Conservation (phyloP, 2,888 invertebrate species). For the Tholera decimalis region DNA sequence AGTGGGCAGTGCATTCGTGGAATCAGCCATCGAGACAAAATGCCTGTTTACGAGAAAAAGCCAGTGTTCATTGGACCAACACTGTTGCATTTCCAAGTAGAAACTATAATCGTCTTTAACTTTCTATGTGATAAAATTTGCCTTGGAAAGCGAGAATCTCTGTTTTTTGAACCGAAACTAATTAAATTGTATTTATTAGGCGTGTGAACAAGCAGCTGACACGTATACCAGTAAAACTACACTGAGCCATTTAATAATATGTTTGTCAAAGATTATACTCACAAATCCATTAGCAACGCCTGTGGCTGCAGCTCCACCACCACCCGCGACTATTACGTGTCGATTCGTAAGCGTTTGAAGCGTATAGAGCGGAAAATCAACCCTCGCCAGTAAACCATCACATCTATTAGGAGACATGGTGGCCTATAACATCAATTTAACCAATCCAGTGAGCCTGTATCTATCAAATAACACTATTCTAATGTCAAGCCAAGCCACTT, state of each 20-base stretch:
- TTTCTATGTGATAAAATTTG: slow-evolving; percentile 32
- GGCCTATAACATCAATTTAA: slow-evolving; percentile 78
- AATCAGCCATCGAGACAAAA: slow-evolving; percentile 13
- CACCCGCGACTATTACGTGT: slow-evolving; percentile 98
- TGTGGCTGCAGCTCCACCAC: slow-evolving; percentile 99
- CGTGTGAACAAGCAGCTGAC: slow-evolving; percentile 71
- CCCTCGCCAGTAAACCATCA: slow-evolving; percentile 95
- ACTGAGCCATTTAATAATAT: slow-evolving; percentile 42
- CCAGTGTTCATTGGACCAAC: slow-evolving; percentile 31
- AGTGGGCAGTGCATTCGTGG: slow-evolving; percentile 4
- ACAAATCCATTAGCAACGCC: slow-evolving; percentile 99
- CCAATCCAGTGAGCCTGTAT: slow-evolving; percentile 67
- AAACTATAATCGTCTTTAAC: slow-evolving; percentile 22
- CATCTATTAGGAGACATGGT: slow-evolving; percentile 89
- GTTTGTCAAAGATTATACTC: slow-evolving; percentile 84
- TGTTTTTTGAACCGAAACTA: slow-evolving; percentile 23
- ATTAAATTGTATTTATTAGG: slow-evolving; percentile 56
- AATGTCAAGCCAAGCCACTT: slow-evolving; percentile 73
- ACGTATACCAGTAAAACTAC: slow-evolving; percentile 70
- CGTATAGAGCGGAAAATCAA: slow-evolving; percentile 98
- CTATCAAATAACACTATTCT: slow-evolving; percentile 72
- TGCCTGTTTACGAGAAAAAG: slow-evolving; percentile 17
- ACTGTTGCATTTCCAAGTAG: slow-evolving; percentile 14
- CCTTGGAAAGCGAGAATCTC: slow-evolving; percentile 38
- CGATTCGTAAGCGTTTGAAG: slow-evolving; percentile 97